phyloP scores from a whole-genome alignment of 2,888 invertebrate species.

The Tinea trinotella region DNA sequence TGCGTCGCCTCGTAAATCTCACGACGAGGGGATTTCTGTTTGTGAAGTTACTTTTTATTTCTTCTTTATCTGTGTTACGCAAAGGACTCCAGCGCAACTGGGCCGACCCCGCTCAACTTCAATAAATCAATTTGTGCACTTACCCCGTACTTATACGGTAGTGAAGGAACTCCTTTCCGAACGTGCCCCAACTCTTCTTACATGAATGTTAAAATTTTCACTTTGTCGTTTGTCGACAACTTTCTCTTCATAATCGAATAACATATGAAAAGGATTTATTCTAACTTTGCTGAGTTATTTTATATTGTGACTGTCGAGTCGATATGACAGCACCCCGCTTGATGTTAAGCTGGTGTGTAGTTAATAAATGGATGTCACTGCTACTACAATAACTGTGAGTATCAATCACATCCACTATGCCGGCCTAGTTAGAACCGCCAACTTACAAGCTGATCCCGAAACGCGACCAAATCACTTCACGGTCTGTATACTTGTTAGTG shows the following conservation, averaged over 20 bases:
- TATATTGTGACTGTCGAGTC: no score
- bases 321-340: no score
- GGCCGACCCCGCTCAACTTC: constrained; percentile 59
- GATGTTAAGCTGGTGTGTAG: no score
- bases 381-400: no score
- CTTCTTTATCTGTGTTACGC: constrained; percentile 65
- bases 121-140: constrained; percentile 72
- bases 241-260: constrained; percentile 14
- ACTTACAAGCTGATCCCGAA: no score
- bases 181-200: constrained; percentile 50
- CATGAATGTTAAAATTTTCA: constrained; percentile 39
- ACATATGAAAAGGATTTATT: constrained; percentile 5
- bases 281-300: not conserved
- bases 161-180: constrained; percentile 25
- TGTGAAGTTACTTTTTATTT: constrained; percentile 70
- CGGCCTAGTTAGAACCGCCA: no score
- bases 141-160: constrained; percentile 49
- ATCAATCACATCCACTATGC: no score
- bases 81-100: constrained; percentile 66
- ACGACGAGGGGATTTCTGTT: constrained; percentile 69
- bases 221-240: constrained; percentile 26
- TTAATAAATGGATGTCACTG: no score
- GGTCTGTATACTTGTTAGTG: no score
- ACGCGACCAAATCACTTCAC: no score
- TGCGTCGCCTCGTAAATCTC: constrained; percentile 68